Base-by-base conservation (phyloP, 2,797 vertebrate genomes). In the Craterocephalus amniculus region DNA sequence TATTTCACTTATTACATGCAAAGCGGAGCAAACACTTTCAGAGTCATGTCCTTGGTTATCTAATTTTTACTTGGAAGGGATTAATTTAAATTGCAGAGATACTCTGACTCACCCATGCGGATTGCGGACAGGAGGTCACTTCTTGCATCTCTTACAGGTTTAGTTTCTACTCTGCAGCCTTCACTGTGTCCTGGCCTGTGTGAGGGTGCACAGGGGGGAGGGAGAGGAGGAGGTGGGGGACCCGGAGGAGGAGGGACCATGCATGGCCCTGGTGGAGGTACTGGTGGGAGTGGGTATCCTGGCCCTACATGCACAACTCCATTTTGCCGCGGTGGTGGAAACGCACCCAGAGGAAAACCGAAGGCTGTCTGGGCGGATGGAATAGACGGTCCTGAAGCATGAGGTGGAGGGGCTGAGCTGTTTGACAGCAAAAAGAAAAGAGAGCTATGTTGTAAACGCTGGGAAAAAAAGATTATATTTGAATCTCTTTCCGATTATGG, bases 121-220 rank as follows among this genome's bases (percentile, higher is more conserved):
- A 97, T 96, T 9, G 96, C 96, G 0, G 96, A 95, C 70, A 97
- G 92, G 48, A 97, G 92, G 83, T 96, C 96, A 63, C 96, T 97
- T 67, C 96, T 94, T 1, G 93, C 93, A 0, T 96, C 95, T 61
- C 92, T 93, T 79, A 95, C 92, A 35, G 95, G 81, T 60, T 88
- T 94, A 18, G 91, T 82, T 74, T 94, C 83, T 0, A 87, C 88
- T 60, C 92, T 83, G 81, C 84, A 75, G 0, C 84, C 79, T 67
- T 93, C 91, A 5, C 85, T 76, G 5, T 90, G 63, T 71, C 92
- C 93, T 2, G 61, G 22, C 0, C 6, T 85, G 73, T 32, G 88
- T 80, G 24, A 91, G 63, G 0, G 86, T 32, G 43, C 73, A 38
- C 70, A 63, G 1, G 79, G 78, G 0, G 86, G 87, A 43, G 87